phyloP scores from a whole-genome alignment of 2,888 invertebrate species.

The Xestobium rufovillosum region DNA sequence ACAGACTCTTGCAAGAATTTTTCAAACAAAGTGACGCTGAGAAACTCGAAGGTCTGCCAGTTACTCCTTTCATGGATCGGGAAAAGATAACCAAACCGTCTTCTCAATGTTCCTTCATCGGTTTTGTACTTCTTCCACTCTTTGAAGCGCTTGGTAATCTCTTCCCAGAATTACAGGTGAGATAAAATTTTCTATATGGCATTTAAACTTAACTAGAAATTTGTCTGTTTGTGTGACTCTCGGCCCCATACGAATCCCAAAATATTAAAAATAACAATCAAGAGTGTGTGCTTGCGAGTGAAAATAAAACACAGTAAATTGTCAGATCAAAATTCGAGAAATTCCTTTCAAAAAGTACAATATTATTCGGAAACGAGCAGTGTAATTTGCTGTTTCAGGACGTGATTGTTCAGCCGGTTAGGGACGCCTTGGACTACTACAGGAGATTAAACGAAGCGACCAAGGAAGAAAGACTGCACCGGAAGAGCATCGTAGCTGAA shows the following conservation, averaged over 20 bases:
- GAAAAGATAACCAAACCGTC: conserved; percentile 79
- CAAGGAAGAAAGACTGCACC: conserved; percentile 52
- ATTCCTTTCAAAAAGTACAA: too few relatives aligned
- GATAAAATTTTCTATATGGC: conserved; percentile 13
- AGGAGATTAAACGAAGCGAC: conserved; percentile 54
- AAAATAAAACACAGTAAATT: too few relatives aligned
- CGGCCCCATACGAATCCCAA: too few relatives aligned
- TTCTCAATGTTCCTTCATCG: conserved; percentile 78
- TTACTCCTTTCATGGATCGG: conserved; percentile 80
- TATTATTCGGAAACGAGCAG: too few relatives aligned
- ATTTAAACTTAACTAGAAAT: conserved; percentile 7
- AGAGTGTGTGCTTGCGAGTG: too few relatives aligned
- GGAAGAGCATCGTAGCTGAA: conserved; percentile 50
- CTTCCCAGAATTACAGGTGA: conserved; percentile 64
- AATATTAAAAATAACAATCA: too few relatives aligned
- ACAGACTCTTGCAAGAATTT: conserved; percentile 64
- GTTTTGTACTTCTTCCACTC: conserved; percentile 69
- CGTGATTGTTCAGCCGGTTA: conserved; percentile 54
- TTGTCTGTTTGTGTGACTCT: conserved; percentile 4
- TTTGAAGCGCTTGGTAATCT: conserved; percentile 71
- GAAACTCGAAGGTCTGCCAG: conserved; percentile 72
- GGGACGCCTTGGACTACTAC: conserved; percentile 56
- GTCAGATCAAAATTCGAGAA: too few relatives aligned
- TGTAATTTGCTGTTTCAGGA: conserved; percentile 42
- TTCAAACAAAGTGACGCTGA: conserved; percentile 75